Evolutionary conservation across 2,797 vertebrate genomes (phyloP), one percentile per base, ranked within the genome.

Genomic region (Myotis myotis): DNA sequence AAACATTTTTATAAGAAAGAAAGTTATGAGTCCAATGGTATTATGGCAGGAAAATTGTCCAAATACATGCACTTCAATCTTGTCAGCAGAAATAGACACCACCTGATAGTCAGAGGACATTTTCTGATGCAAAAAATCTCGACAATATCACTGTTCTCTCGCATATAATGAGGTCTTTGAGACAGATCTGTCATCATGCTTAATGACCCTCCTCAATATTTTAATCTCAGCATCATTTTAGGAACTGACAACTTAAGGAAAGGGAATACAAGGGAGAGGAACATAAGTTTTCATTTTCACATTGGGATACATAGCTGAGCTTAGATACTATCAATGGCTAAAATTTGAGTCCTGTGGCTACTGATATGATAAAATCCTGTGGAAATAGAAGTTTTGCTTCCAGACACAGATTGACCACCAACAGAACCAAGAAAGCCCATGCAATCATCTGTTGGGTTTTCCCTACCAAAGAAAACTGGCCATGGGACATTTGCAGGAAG

Each of bases 231-330:
- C 66, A 92, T 95, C 62, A 89, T 71, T 88, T 94, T 79, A 91
- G 78, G 36, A 86, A 72, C 80, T 97, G 82, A 51, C 49, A 87
- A 75, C 33, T 78, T 84, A 75, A 95, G 30, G 41, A 89, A 94
- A 91, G 72, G 41, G 38, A 90, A 47, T 41, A 62, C 44, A 81
- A 90, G 70, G 60, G 72, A 88, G 30, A 74, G 4, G 78, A 87
- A 86, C 53, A 84, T 13, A 57, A 86, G 81, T 86, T 96, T 97
- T 84, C 36, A 53, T 96, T 97, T 95, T 94, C 82, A 89, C 49
- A 36, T 96, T 84, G 90, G 44, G 79, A 87, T 89, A 55, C 23
- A 87, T 41, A 91, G 89, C 79, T 91, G 88, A 92, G 38, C 89
- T 93, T 68, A 93, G 68, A 80, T 53, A 44, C 49, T 38, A 36